Conservation (phyloP, 2,888 invertebrate genomes). For the Hofmannophila pseudospretella region DNA sequence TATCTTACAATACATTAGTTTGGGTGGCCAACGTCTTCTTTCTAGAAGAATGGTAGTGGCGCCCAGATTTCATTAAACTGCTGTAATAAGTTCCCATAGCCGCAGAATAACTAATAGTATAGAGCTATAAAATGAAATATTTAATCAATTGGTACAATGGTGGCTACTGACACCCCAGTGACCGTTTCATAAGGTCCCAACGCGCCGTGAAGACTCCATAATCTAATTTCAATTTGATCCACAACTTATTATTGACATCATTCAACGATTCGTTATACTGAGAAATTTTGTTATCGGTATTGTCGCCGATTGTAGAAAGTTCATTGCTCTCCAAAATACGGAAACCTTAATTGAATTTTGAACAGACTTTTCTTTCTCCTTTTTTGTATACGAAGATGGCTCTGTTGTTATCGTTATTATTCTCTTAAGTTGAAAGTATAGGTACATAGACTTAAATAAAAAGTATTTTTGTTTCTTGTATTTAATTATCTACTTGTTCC, state of each 20-base stretch:
- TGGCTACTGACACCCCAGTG: conserved; percentile 62
- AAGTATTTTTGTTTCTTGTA: too few relatives aligned
- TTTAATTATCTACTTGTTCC: too few relatives aligned
- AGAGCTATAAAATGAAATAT: conserved; percentile 54
- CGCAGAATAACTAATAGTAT: too few relatives aligned
- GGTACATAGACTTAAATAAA: too few relatives aligned
- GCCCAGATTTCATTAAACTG: conserved; percentile 26
- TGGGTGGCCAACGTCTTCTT: too few relatives aligned
- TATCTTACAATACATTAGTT: neutral
- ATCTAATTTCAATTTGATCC: conserved; percentile 72
- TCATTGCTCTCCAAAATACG: conserved; percentile 55
- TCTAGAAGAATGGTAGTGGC: conserved; percentile 17
- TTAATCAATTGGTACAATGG: conserved; percentile 59
- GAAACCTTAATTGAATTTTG: conserved; percentile 67
- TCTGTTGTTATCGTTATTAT: conserved; percentile 34
- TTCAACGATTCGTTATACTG: conserved; percentile 56
- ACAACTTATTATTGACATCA: conserved; percentile 55
- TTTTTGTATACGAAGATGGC: conserved; percentile 25
- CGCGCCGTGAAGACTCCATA: conserved; percentile 61
- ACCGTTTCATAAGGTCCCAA: conserved; percentile 64
- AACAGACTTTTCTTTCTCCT: conserved; percentile 47
- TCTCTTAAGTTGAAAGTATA: too few relatives aligned
- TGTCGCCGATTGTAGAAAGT: conserved; percentile 52
- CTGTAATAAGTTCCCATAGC: conserved; percentile 47
- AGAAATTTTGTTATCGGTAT: conserved; percentile 55